Evolutionary conservation across 1,140 invertebrate genomes (phyloP).

Genomic region (Danaus melanippus): DNA sequence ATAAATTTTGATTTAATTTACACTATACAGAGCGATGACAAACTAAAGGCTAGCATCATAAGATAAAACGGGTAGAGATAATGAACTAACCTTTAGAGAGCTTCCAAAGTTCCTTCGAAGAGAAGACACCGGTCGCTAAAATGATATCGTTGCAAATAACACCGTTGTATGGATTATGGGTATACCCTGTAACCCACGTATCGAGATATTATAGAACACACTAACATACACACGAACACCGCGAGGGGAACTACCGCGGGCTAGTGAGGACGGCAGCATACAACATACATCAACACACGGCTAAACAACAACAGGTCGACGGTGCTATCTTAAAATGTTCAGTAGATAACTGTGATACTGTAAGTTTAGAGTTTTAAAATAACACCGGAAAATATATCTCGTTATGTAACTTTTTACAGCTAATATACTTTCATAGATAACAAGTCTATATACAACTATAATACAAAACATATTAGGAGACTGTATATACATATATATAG

Average conservation of each 20-base stretch:
- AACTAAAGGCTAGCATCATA: too few species aligned
- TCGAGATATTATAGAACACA: conserved; percentile 34
- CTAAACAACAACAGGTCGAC: conserved; percentile 1
- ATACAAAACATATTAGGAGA: too few species aligned
- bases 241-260: conserved; percentile 1
- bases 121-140: conserved; percentile 98
- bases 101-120: conserved; percentile 97
- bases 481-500: too few species aligned
- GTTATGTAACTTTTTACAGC: conserved; percentile 16
- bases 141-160: conserved; percentile 99
- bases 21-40: too few species aligned
- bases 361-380: conserved; percentile 6
- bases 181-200: conserved; percentile 83
- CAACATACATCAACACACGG: conserved; percentile 5
- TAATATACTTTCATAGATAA: not conserved
- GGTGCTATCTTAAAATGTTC: conserved; percentile 8
- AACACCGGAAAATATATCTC: conserved; percentile 10
- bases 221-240: not conserved
- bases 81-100: conserved; percentile 89
- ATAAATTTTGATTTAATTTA: too few species aligned
- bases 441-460: too few species aligned
- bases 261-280: not conserved
- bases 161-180: conserved; percentile 97
- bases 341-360: not conserved
- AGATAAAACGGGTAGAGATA: conserved; percentile 1